Base-by-base conservation (phyloP, 2,888 invertebrate species). In the Glaucopsyche alexis region DNA sequence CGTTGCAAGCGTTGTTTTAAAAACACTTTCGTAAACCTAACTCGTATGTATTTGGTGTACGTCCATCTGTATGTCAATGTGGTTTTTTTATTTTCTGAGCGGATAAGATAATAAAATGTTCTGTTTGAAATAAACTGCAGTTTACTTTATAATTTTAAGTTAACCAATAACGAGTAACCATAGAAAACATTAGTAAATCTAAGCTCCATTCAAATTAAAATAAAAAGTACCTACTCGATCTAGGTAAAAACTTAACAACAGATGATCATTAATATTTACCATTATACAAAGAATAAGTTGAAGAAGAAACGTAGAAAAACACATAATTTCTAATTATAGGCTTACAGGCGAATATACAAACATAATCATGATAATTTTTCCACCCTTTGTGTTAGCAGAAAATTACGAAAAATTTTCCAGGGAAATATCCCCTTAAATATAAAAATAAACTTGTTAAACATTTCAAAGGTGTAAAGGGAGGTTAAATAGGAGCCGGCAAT, bases 91-190 rank as follows among this genome's bases (percentile, higher is more conserved):
- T 88, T 89, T 86, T 89, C 87, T 90, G 87, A 91, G 91, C 91
- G 92, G 90, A 91, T 92, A 91, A 90, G 91, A 89, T 87, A 92
- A 93, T 93, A 91, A 93, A 93, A 92, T 93, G 93, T 93, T 93
- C 92, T 93, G 92, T 93, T 93, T 93, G 89, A 87, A 90, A 90
- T 91, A 87, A 85, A 79, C 78, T 82, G 87, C 80, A 83, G 88
- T 93, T 92, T 91, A 79, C 79, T 80, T 81, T 79, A 76, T 73
- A 77, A 72, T 74, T 70, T 69, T 75, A 47, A 71, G 74, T 74
- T 76, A 55, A 60, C 60, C 55, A 60, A 11, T 60, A 9, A 60
- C 55, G 5, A 60, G 9, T 19, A 19, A 60, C 4, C 55, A 60
- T 60, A 60, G 29, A 60, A 2, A 29, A 42, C 29, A 42, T 42